phyloP scores from a whole-genome alignment of 2,888 invertebrate species.

The Invenusta paracnida region DNA sequence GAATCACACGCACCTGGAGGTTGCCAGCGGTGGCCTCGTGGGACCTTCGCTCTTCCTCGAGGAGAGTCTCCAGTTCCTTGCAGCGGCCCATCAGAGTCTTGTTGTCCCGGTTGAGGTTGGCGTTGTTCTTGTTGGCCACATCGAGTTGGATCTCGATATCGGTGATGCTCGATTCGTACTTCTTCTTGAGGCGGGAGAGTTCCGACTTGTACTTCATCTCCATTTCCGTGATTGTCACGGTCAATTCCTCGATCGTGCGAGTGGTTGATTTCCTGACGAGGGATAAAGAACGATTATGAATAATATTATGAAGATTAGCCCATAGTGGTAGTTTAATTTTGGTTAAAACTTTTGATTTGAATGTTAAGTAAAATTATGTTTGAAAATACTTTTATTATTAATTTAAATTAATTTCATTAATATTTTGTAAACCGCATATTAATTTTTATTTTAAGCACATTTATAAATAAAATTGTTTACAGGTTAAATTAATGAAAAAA shows the following conservation, averaged over 20 bases:
- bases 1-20: conserved; percentile 40
- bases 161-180: conserved; percentile 58
- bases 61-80: conserved; percentile 62
- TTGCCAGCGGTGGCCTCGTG: conserved; percentile 53
- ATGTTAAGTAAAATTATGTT: too few species aligned
- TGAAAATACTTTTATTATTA: too few species aligned
- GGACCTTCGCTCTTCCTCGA: conserved; percentile 57
- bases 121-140: conserved; percentile 49
- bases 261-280: conserved; percentile 56
- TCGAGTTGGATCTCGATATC: conserved; percentile 55
- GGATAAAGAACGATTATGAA: background rate
- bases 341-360: too few species aligned
- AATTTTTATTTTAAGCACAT: too few species aligned
- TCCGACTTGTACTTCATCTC: conserved; percentile 60
- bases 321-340: too few species aligned
- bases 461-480: too few species aligned
- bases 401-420: too few species aligned
- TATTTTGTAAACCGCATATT: too few species aligned
- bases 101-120: conserved; percentile 83
- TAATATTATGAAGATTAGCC: too few species aligned
- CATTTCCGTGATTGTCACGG: conserved; percentile 59
- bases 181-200: conserved; percentile 60
- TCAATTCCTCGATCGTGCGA: conserved; percentile 59
- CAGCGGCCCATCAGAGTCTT: conserved; percentile 89
- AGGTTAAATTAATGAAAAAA: too few species aligned